Evolutionary conservation across 30 jellyfish, hydroid and myxozoan species (phyloP).

Genomic region (Hydractinia echinata): DNA sequence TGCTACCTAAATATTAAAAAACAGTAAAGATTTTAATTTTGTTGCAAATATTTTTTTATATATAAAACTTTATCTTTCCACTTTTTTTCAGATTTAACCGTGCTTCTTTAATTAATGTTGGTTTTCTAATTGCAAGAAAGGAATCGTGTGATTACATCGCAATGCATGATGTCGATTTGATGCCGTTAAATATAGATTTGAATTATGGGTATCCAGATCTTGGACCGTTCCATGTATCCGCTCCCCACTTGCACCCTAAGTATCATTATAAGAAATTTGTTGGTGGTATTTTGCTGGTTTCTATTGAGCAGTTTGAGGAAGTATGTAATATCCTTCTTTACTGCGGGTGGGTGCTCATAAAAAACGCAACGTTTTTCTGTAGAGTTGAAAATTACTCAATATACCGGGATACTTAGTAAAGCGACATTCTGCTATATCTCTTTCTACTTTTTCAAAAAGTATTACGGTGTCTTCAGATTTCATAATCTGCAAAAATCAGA

Average conservation of each 20-base stretch:
- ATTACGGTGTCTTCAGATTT: too few species aligned
- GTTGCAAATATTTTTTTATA: background rate
- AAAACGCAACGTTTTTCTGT: too few species aligned
- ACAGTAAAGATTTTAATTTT: background rate
- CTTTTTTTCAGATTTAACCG: constrained; percentile 74
- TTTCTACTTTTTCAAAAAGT: too few species aligned
- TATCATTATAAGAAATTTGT: constrained; percentile 90
- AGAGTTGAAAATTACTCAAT: too few species aligned
- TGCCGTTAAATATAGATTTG: constrained; percentile 83
- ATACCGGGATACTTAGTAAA: too few species aligned
- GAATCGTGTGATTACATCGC: constrained; percentile 93
- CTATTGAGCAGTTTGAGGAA: constrained; percentile 87
- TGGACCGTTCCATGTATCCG: constrained; percentile 99
- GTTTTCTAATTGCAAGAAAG: constrained; percentile 82
- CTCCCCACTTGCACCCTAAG: constrained; percentile 95
- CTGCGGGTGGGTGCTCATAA: background rate
- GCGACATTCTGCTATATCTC: too few species aligned
- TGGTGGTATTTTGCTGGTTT: constrained; percentile 91
- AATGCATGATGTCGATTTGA: constrained; percentile 97
- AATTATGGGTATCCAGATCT: constrained; percentile 91
- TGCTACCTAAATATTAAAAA: background rate
- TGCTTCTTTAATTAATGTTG: constrained; percentile 89
- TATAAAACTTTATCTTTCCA: background rate
- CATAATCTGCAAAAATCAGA: too few species aligned
- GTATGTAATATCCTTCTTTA: constrained; percentile 27